A percentile compares a stretch with the other conserved stretches of the same genome.
phyloP scores from a whole-genome alignment of 2,113 vertebrate genomes.

The Cyanoderma ruficeps region DNA sequence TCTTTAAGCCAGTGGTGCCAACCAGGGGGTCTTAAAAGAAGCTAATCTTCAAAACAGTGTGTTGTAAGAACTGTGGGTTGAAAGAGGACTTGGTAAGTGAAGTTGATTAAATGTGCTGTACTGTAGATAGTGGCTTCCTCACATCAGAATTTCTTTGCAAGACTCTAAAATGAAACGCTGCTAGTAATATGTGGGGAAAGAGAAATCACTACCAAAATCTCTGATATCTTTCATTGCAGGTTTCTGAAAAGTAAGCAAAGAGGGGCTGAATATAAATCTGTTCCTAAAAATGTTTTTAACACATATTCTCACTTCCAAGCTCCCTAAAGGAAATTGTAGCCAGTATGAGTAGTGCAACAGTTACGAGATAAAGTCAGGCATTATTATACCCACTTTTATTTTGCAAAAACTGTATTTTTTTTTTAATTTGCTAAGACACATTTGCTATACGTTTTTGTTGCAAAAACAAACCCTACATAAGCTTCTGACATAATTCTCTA shows the following conservation, averaged over 20 bases:
- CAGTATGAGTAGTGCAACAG: neutral
- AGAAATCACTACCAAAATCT: neutral
- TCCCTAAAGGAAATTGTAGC: neutral
- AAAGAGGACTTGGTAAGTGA: slow-evolving; percentile 28
- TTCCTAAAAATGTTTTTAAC: neutral
- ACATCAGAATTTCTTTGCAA: neutral
- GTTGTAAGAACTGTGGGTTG: neutral
- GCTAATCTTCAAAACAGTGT: slow-evolving; percentile 29
- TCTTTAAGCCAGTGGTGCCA: neutral
- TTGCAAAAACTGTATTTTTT: slow-evolving; percentile 66
- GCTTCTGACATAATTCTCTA: slow-evolving; percentile 86
- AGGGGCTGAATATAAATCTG: neutral
- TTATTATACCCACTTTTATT: slow-evolving; percentile 63
- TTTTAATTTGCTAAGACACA: slow-evolving; percentile 76
- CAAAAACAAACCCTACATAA: slow-evolving; percentile 76
- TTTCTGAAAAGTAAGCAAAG: neutral
- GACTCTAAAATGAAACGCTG: neutral
- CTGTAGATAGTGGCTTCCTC: slow-evolving; percentile 13
- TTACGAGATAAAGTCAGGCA: slow-evolving; percentile 13
- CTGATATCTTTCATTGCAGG: neutral
- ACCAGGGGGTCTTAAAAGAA: neutral
- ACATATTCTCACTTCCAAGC: neutral
- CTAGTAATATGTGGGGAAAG: neutral
- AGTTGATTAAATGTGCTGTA: slow-evolving; percentile 6
- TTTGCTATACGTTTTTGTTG: slow-evolving; percentile 82